A percentile compares a stretch with the other conserved stretches of the same genome.
Conservation (phyloP, 1,140 invertebrate genomes). For the Cydia amplana region DNA sequence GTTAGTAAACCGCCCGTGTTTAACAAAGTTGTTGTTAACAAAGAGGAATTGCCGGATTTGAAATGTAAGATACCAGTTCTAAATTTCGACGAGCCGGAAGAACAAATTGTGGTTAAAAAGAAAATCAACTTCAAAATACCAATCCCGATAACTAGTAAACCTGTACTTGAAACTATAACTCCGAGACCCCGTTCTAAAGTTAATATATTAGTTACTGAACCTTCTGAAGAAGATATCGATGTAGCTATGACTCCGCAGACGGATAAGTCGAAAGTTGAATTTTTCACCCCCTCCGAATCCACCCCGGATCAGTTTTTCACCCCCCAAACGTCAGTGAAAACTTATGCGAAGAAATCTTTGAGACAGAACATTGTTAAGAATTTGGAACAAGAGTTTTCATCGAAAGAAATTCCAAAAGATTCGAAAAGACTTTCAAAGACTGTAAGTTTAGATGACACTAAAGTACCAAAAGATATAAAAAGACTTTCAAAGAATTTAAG, state of each 20-base stretch:
- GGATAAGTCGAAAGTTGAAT: slow-evolving; percentile 36
- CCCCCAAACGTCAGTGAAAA: slow-evolving; percentile 55
- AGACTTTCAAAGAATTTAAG: neutral
- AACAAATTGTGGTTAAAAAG: slow-evolving; percentile 34
- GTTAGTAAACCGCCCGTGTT: slow-evolving; percentile 29
- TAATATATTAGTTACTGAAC: slow-evolving; percentile 42
- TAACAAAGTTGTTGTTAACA: slow-evolving; percentile 45
- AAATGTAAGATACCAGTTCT: slow-evolving; percentile 59
- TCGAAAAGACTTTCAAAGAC: neutral
- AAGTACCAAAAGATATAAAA: slow-evolving; percentile 1
- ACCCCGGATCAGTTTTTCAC: slow-evolving; percentile 58
- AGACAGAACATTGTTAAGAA: slow-evolving; percentile 58
- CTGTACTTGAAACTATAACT: slow-evolving; percentile 51
- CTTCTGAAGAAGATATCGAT: slow-evolving; percentile 25
- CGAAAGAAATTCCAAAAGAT: slow-evolving; percentile 35
- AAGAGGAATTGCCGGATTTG: slow-evolving; percentile 58
- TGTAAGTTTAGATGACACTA: slow-evolving; percentile 29
- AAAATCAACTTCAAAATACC: slow-evolving; percentile 62
- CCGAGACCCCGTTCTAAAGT: slow-evolving; percentile 48
- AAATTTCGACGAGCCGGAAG: slow-evolving; percentile 44
- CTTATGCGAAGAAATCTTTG: slow-evolving; percentile 50
- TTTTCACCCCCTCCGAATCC: slow-evolving; percentile 56
- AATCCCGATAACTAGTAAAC: slow-evolving; percentile 48
- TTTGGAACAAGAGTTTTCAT: slow-evolving; percentile 57
- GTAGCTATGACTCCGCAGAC: slow-evolving; percentile 41